Evolutionary conservation across 2,113 vertebrate species (phyloP).

Genomic region (Laterallus jamaicensis): DNA sequence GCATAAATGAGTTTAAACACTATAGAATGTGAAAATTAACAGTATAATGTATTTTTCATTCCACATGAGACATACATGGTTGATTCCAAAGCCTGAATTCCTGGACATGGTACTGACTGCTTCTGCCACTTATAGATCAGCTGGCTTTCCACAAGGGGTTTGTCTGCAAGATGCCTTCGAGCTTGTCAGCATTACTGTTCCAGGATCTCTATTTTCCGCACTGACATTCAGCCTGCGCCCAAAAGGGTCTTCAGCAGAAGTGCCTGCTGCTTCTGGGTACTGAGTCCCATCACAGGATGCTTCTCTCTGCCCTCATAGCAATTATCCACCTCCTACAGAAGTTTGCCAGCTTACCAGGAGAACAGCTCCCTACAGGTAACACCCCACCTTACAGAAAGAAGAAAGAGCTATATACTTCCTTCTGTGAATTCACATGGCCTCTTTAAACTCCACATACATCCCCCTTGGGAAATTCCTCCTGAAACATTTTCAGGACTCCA

Average conservation of each 20-base stretch:
- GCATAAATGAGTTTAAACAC: not conserved
- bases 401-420: not conserved
- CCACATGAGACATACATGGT: not conserved
- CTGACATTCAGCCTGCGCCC: not conserved
- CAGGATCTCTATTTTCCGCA: not conserved
- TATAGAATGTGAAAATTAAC: not conserved
- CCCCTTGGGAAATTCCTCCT: not conserved
- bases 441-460: not conserved
- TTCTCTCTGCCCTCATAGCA: not conserved
- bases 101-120: too few relatives aligned
- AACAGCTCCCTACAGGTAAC: not conserved
- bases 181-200: rapidly evolving
- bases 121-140: not conserved
- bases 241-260: not conserved
- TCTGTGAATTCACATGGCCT: not conserved
- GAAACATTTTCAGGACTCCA: not conserved
- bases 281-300: not conserved
- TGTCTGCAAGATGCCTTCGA: not conserved
- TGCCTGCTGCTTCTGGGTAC: not conserved
- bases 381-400: not conserved
- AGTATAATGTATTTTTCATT: not conserved
- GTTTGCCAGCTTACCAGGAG: not conserved
- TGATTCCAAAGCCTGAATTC: not conserved
- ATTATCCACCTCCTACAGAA: not conserved
- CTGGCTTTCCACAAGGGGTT: not conserved